Base-by-base conservation (phyloP, 2,113 vertebrate species). In the Hippoglossus stenolepis region DNA sequence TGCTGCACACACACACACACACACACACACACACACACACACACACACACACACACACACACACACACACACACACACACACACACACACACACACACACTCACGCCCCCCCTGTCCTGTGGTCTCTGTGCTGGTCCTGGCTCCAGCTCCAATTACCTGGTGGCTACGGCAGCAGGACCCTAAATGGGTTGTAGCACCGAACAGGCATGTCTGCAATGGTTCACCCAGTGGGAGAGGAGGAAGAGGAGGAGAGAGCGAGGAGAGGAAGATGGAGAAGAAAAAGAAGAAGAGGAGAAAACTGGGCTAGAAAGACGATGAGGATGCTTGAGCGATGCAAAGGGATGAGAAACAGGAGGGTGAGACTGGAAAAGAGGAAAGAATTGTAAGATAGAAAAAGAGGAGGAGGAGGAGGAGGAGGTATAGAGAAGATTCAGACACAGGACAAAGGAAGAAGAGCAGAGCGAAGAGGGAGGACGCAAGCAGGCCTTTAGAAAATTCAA, bases 101-200 rank as follows among this genome's bases (percentile, higher is more conserved):
- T 15, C 74, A 15, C 1, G 10, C 58, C 45, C 83, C 77, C 77
- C 85, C 82, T 68, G 77, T 75, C 82, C 88, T 88, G 72, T 85
- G 86, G 83, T 91, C 92, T 92, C 85, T 96, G 95, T 95, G 95
- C 95, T 83, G 82, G 87, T 90, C 92, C 92, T 89, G 89, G 90
- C 91, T 91, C 89, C 86, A 87, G 82, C 85, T 74, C 90, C 96
- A 98, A 98, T 99, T 98, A 98, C 87, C 71, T 77, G 77, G 69
- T 82, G 73, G 80, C 88, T 68, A 28, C 81, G 69, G 92, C 90
- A 84, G 91, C 92, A 89, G 94, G 93, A 85, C 88, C 91, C 93
- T 96, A 97, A 98, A 98, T 98, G 83, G 93, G 93, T 95, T 90
- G 79, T 89, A 94, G 91, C 93, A 93, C 92, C 82, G 86, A 91